These are phyloP conservation scores for Lepidochrysops patricia DNA, from an alignment of 2,888 invertebrate genomes.

Conservation along the genomic window DNA sequence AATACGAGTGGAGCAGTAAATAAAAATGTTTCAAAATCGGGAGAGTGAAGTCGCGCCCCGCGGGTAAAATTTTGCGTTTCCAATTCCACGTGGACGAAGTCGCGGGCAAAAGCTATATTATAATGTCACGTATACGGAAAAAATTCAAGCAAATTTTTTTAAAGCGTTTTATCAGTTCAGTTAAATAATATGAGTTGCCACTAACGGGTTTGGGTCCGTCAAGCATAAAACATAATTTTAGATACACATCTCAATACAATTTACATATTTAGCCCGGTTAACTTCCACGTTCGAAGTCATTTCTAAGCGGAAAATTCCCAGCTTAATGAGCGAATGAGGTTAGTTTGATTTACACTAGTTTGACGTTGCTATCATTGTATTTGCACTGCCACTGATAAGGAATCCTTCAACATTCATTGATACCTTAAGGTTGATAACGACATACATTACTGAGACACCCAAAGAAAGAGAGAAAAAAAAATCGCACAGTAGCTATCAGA, in stretches of 20 bases:
- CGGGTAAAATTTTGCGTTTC: too few species aligned
- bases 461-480: not conserved
- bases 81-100: too few species aligned
- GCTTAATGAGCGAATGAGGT: constrained; percentile 67
- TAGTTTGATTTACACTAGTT: constrained; percentile 65
- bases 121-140: too few species aligned
- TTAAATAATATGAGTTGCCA: not conserved
- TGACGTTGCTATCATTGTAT: constrained; percentile 49
- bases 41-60: too few species aligned
- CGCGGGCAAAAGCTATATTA: too few species aligned
- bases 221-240: constrained; percentile 5
- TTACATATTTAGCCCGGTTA: constrained; percentile 13
- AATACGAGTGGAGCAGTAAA: too few species aligned
- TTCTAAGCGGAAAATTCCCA: constrained; percentile 61
- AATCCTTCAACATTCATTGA: constrained; percentile 15
- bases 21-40: too few species aligned
- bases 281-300: constrained; percentile 12
- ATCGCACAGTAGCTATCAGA: too few species aligned
- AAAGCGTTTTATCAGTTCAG: too few species aligned
- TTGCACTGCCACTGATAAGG: constrained; percentile 36
- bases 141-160: too few species aligned
- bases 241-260: constrained; percentile 13
- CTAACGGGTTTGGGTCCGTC: constrained; percentile 1
- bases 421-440: constrained; percentile 11
- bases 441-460: not conserved